Evolutionary conservation across 2,888 invertebrate genomes (phyloP), one percentile per base, ranked within the genome.

Genomic region (Escarpia spicata): DNA sequence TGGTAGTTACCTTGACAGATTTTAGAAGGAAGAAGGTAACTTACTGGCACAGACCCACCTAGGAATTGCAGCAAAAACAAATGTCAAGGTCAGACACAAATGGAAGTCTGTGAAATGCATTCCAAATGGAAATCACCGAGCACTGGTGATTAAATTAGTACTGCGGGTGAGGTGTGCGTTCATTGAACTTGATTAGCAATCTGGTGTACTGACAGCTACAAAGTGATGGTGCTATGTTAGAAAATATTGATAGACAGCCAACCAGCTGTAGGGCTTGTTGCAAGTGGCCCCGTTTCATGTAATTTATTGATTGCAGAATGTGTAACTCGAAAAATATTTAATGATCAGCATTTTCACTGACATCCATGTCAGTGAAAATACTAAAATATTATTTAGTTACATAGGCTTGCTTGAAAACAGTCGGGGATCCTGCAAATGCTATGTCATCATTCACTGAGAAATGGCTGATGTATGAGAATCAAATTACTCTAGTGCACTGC

Each of bases 121-220:
- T 75, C 75, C 75, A 75, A 75, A 75, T 75, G 75, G 75, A 75
- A 75, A 75, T n/a, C 2, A 75, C 6, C 19, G 26, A 26, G 19
- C 60, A 12, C 15, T 60, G 26, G 19, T 60, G 19, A 75, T 75
- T 75, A 75, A 75, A 75, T 75, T 75, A 75, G n/a, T 26, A 75
- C 75, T 26, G 75, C 75, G n/a, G 75, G 19, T n/a, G 75, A 75
- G 75, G 75, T 75, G 19, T 26, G 26, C 26, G 19, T 75, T 75
- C 75, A 19, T 75, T 75, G 75, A 75, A 75, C 75, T 75, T 75
- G 75, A 75, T 75, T 75, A 75, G n/a, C 75, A 75, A 26, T 75
- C 75, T 75, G 75, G 19, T 75, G 75, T 75, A 26, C 75, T 75
- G 75, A n/a, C 19, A n/a, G 19, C 75, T 75, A 75, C n/a, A 75